Base-by-base conservation (phyloP, 1,140 invertebrate genomes). In the Aricia agestis region DNA sequence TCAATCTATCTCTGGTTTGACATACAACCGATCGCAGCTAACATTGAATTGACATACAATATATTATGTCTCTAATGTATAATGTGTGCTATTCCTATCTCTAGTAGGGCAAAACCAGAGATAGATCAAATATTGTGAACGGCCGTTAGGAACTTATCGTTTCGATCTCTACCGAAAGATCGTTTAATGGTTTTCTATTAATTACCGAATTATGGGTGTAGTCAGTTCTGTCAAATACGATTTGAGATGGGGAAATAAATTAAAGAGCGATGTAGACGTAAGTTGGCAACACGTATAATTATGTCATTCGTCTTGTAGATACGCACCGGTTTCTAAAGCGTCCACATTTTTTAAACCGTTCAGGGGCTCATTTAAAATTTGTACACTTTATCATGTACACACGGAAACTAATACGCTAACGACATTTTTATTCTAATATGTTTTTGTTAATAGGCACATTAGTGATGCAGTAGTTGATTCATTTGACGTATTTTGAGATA, bases 291-390 rank as follows among this genome's bases (percentile, higher is more conserved):
- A 63, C 18, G 10, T 63, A 63, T 63, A 63, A 63, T 63, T 63
- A 63, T 63, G 59, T 25, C 18, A 25, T 63, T 63, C 25, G 59
- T 63, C 59, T 19, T 63, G 19, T 19, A 63, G 18, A 63, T 63
- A 59, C 58, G 19, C 19, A 63, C 59, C 59, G 59, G 59, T 63
- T 63, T 19, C n/a, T 7, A 18, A 25, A 63, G 59, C 19, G 19
- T 25, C 7, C 18, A 63, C 19, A 11, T 63, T 13, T 59, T 63
- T 63, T 63, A 63, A 17, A 63, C 59, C 59, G 19, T 63, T 63
- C 18, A 63, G 59, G 59, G 59, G 58, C n/a, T 59, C 58, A 25
- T 63, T 63, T 19, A 63, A 63, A 63, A 63, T 63, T 63, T 63
- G 59, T 63, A 19, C 59, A 63, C 59, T 63, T 13, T 63, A 63